phyloP scores from a whole-genome alignment of 2,797 vertebrate genomes.

The Hypotaenidia okinawae region DNA sequence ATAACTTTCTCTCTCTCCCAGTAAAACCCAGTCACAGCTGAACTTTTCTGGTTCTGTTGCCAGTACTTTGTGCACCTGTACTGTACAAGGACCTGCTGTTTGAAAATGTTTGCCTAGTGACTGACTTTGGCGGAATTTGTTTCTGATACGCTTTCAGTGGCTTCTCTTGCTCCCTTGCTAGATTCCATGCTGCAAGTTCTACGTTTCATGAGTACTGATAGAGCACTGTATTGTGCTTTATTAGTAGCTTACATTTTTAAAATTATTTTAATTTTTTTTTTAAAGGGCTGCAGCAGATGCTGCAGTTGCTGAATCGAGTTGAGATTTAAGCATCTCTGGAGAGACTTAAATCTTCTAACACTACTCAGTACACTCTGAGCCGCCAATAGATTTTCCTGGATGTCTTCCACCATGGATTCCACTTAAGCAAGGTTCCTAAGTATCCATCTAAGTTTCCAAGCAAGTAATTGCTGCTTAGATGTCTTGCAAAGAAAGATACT shows the following conservation, averaged over 20 bases:
- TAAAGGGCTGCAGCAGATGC: slow-evolving; percentile 33
- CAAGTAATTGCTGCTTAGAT: slow-evolving; percentile 62
- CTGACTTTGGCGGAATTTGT: not conserved
- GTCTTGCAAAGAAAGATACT: slow-evolving; percentile 51
- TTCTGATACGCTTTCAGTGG: not conserved
- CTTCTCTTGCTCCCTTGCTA: not conserved
- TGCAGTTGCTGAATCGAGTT: not conserved
- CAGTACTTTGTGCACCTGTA: slow-evolving; percentile 60
- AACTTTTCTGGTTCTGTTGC: slow-evolving; percentile 31
- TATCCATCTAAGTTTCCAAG: slow-evolving; percentile 70
- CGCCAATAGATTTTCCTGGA: slow-evolving; percentile 74
- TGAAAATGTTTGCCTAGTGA: slow-evolving; percentile 27
- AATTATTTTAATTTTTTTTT: not conserved
- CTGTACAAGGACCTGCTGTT: slow-evolving; percentile 45
- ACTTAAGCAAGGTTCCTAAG: slow-evolving; percentile 66
- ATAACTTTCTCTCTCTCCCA: slow-evolving; percentile 25
- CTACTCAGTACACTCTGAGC: slow-evolving; percentile 52
- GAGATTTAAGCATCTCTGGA: slow-evolving; percentile 68
- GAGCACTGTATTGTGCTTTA: not conserved
- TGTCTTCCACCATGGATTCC: slow-evolving; percentile 66
- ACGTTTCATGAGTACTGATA: not conserved
- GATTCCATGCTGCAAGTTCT: not conserved
- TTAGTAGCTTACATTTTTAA: not conserved
- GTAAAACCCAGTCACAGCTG: slow-evolving; percentile 21
- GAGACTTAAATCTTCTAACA: slow-evolving; percentile 72